Percentiles rank a stretch among this genome's conserved stretches.
Evolutionary conservation across 64 coral and sea anemone species (phyloP).

Genomic region (Orbicella faveolata): DNA sequence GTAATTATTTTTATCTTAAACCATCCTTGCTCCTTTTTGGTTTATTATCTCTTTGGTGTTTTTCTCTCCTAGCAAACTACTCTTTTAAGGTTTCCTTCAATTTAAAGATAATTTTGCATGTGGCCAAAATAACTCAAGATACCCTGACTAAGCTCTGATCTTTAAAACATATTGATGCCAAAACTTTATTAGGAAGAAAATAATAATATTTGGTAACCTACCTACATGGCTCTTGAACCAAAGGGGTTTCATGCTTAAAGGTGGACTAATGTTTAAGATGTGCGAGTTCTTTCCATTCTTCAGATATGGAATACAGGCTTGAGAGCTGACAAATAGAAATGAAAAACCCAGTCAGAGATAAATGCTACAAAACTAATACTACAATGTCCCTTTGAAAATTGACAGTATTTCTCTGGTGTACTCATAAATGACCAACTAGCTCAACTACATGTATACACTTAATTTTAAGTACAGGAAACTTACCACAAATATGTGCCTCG

Average conservation of each 20-base stretch:
- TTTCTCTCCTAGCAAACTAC: background rate
- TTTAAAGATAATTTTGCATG: too few relatives aligned
- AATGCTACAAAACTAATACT: too few relatives aligned
- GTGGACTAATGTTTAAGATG: constrained; percentile 92
- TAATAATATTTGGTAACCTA: constrained; percentile 23
- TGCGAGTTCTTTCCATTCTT: constrained; percentile 89
- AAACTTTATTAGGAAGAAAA: background rate
- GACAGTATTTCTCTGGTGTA: too few relatives aligned
- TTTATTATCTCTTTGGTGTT: background rate
- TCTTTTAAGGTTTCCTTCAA: too few relatives aligned
- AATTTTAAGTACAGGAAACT: background rate
- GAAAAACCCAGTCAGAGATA: background rate
- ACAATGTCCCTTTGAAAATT: too few relatives aligned
- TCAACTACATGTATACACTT: too few relatives aligned
- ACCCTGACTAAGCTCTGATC: too few relatives aligned
- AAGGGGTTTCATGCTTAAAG: constrained; percentile 77
- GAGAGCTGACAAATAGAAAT: constrained; percentile 55
- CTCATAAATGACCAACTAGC: too few relatives aligned
- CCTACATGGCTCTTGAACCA: constrained; percentile 97
- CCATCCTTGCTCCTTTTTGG: too few relatives aligned
- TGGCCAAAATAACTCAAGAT: too few relatives aligned
- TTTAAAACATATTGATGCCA: too few relatives aligned
- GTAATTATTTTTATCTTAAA: too few relatives aligned
- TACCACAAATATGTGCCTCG: constrained; percentile 95
- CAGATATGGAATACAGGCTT: constrained; percentile 87